Percentiles rank a stretch among this genome's conserved stretches.
These are phyloP conservation scores for Lepidocolaptes lacrymiger DNA, from an alignment of 2,797 vertebrate genomes.

Conservation along the genomic window DNA sequence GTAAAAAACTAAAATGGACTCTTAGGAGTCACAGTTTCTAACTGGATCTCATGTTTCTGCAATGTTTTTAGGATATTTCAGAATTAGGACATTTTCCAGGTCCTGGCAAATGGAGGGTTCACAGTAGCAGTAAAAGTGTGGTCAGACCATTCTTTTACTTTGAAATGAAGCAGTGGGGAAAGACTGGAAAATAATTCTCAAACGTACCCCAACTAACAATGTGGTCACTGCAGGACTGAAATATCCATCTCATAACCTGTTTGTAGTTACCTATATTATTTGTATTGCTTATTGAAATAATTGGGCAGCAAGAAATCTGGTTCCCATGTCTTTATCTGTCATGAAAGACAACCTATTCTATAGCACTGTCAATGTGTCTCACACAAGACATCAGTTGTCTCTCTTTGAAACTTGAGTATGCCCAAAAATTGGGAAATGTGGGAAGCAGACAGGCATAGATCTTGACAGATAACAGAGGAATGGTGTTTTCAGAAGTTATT, in stretches of 20 bases:
- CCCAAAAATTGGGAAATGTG: background rate
- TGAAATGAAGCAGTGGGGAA: background rate
- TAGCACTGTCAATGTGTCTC: background rate
- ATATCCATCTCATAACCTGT: background rate
- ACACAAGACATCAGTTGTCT: background rate
- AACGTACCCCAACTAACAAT: rapidly evolving
- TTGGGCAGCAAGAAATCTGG: background rate
- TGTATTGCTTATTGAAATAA: background rate
- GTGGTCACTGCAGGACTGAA: background rate
- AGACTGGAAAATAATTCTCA: background rate
- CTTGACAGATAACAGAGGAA: background rate
- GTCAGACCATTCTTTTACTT: background rate
- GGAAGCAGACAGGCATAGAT: background rate
- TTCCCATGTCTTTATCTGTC: background rate
- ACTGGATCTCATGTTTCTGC: background rate
- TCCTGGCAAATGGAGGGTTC: background rate
- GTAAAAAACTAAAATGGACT: background rate
- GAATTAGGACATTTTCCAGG: background rate
- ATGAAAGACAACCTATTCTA: background rate
- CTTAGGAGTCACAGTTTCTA: background rate
- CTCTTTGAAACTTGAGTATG: background rate
- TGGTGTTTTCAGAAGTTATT: background rate
- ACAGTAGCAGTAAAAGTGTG: rapidly evolving
- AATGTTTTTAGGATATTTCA: background rate
- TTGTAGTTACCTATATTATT: background rate